Evolutionary conservation across 2,797 vertebrate genomes (phyloP).

Genomic region (Thamnophis elegans): DNA sequence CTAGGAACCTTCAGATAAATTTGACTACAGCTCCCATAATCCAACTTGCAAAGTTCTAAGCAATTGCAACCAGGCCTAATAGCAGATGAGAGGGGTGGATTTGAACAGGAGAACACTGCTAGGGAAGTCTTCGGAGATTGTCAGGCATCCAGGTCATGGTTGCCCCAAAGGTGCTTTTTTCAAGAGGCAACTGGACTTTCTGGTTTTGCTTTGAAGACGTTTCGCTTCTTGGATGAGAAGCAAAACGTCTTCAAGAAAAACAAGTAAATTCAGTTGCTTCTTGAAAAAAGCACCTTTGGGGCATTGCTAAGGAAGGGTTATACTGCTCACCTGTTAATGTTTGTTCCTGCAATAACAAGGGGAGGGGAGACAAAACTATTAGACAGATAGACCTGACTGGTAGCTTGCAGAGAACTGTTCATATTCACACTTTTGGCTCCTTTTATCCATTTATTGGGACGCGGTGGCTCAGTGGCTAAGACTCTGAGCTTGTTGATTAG

Average conservation of each 20-base stretch:
- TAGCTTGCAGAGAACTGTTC: neutral
- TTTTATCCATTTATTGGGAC: neutral
- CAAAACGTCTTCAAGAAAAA: too few relatives aligned
- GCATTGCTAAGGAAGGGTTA: neutral
- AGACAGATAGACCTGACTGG: neutral
- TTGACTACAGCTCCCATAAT: neutral
- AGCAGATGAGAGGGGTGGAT: neutral
- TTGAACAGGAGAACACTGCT: neutral
- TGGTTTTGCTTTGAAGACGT: too few relatives aligned
- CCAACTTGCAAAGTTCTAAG: neutral
- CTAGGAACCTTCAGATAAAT: neutral
- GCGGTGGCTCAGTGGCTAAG: too few relatives aligned
- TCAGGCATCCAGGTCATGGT: too few relatives aligned
- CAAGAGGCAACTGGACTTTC: too few relatives aligned
- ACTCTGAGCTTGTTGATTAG: too few relatives aligned
- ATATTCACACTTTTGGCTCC: neutral
- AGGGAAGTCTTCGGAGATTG: too few relatives aligned
- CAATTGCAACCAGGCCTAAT: neutral
- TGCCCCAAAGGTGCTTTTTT: too few relatives aligned
- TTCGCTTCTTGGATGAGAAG: too few relatives aligned
- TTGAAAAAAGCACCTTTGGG: too few relatives aligned
- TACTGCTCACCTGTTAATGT: neutral
- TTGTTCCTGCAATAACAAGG: neutral
- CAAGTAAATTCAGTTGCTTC: too few relatives aligned
- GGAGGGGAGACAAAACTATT: neutral